Percentiles rank a stretch among this genome's conserved stretches.
These are phyloP conservation scores for Scotopteryx bipunctaria DNA, from an alignment of 2,888 invertebrate species.

Conservation along the genomic window DNA sequence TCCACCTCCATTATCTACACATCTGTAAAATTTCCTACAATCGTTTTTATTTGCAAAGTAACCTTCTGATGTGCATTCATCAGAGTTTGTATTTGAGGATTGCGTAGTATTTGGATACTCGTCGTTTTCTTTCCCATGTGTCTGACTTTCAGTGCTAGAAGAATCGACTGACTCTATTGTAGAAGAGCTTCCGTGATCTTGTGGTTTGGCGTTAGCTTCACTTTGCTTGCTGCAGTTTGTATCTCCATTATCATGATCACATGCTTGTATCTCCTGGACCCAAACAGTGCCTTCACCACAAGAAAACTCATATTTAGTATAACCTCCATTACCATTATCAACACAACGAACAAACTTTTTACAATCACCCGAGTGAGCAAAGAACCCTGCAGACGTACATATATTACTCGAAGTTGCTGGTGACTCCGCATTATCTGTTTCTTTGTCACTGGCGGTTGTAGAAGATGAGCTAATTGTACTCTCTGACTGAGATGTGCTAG, in stretches of 20 bases:
- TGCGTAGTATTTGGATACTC: constrained; percentile 40
- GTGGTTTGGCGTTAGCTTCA: constrained; percentile 37
- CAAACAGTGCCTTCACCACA: constrained; percentile 88
- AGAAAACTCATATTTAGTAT: constrained; percentile 82
- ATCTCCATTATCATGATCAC: constrained; percentile 60
- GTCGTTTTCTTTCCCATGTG: constrained; percentile 43
- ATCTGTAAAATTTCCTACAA: constrained; percentile 78
- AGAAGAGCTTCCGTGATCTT: constrained; percentile 32
- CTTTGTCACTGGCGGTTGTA: constrained; percentile 25
- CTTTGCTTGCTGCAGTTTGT: constrained; percentile 48
- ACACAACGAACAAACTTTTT: constrained; percentile 90
- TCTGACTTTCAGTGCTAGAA: constrained; percentile 37
- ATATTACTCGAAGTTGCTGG: constrained; percentile 33
- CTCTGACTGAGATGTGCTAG: constrained; percentile 21
- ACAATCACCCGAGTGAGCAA: constrained; percentile 86
- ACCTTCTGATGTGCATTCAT: constrained; percentile 70
- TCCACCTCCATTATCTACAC: constrained; percentile 71
- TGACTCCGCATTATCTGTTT: constrained; percentile 28
- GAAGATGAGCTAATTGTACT: constrained; percentile 30
- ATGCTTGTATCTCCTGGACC: constrained; percentile 85
- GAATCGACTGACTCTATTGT: constrained; percentile 23
- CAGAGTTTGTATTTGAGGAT: constrained; percentile 37
- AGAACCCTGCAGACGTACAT: constrained; percentile 87
- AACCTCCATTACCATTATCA: constrained; percentile 70
- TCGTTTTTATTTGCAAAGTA: constrained; percentile 71